Conservation (phyloP, 2,888 invertebrate genomes). For the Lagria hirta region DNA sequence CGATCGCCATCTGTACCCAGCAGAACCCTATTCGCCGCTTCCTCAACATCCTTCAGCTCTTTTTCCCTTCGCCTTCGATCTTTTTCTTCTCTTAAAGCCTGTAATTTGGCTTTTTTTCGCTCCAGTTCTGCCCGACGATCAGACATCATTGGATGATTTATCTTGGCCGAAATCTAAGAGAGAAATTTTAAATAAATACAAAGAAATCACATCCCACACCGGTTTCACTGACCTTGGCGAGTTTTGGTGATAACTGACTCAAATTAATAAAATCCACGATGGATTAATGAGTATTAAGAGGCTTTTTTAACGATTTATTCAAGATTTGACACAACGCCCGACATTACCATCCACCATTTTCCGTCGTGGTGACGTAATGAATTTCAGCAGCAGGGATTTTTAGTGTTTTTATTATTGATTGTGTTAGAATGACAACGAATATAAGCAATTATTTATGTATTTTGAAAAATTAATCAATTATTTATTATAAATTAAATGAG, state of each 20-base stretch:
- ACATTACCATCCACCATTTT: constrained; percentile 45
- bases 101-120: constrained; percentile 88
- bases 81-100: constrained; percentile 86
- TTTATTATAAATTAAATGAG: too few species aligned
- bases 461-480: too few species aligned
- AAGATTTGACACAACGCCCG: constrained; percentile 43
- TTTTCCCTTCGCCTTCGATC: constrained; percentile 82
- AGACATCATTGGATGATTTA: constrained; percentile 64
- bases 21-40: constrained; percentile 60
- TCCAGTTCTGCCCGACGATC: constrained; percentile 92
- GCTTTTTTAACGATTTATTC: background rate
- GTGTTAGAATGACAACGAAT: too few species aligned
- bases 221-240: background rate
- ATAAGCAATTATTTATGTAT: too few species aligned
- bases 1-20: constrained; percentile 55
- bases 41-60: constrained; percentile 83
- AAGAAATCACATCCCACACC: constrained; percentile 1
- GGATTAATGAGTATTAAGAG: background rate
- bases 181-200: background rate
- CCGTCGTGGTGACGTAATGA: constrained; percentile 46
- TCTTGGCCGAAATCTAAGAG: background rate
- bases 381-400: constrained; percentile 22
- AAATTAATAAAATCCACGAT: background rate
- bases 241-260: background rate
- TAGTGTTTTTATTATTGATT: too few species aligned